Percentiles rank a stretch among this genome's conserved stretches.
Evolutionary conservation across 2,797 vertebrate genomes (phyloP).

Genomic region (Chloroceryle inda): DNA sequence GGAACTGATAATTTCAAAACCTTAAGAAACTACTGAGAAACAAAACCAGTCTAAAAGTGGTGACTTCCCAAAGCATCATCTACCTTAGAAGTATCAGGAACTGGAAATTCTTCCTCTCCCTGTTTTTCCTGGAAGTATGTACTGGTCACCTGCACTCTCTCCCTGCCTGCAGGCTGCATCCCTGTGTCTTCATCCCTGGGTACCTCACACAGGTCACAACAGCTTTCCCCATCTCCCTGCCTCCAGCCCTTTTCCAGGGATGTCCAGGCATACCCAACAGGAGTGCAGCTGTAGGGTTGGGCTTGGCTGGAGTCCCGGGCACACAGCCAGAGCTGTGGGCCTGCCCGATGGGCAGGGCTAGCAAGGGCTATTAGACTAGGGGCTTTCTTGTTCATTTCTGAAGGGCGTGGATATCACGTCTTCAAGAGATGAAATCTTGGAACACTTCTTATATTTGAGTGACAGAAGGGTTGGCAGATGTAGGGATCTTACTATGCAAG

Average conservation of each 20-base stretch:
- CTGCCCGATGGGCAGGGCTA: rapidly evolving
- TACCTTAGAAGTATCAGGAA: not conserved
- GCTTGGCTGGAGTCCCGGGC: not conserved
- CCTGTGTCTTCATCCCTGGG: not conserved
- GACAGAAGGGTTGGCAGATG: not conserved
- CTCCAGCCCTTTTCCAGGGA: not conserved
- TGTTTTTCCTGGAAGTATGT: not conserved
- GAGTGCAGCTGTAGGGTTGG: not conserved
- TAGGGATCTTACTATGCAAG: not conserved
- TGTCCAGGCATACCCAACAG: rapidly evolving
- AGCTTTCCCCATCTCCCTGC: not conserved
- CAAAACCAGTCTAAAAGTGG: not conserved
- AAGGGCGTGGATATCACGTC: not conserved
- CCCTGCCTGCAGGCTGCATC: not conserved
- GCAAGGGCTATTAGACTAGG: not conserved
- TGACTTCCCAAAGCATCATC: not conserved
- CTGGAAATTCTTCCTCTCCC: not conserved
- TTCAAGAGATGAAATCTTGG: not conserved
- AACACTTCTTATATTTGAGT: not conserved
- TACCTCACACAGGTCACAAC: rapidly evolving
- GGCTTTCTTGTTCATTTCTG: not conserved
- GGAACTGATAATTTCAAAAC: not conserved
- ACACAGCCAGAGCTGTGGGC: not conserved
- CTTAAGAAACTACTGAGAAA: not conserved
- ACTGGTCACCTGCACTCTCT: not conserved